Base-by-base conservation (phyloP, 2,888 invertebrate genomes). In the Dynastes hyllus region DNA sequence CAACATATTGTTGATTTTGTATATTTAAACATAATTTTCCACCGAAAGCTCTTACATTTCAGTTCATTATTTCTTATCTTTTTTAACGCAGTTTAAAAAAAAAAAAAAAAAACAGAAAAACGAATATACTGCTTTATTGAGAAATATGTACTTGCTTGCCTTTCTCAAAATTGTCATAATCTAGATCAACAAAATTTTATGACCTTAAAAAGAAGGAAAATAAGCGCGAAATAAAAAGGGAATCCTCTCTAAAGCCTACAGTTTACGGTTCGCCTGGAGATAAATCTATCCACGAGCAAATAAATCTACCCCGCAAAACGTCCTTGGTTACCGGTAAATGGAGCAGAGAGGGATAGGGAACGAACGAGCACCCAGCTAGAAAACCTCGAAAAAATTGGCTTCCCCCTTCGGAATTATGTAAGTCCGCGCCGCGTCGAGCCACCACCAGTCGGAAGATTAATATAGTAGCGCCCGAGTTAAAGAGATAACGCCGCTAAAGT, bases 401-500 rank as follows among this genome's bases (percentile, higher is more conserved):
- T 29, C 61, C 61, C 27, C 79, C 81, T 81, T 79, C 80, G 76
- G 79, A 81, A 83, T 83, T 81, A 82, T 80, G 80, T 81, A 81
- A 83, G 81, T 80, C 81, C 78, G 55, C 77, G 81, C 78, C 45
- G 80, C 16, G 78, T 76, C 81, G 80, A 79, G 80, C 81, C 16
- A n/a, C 16, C 13, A n/a, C 53, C 53, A 53, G n/a, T 13, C n/a
- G 80, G 69, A 67, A 81, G 83, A 83, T 84, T 84, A 84, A 84
- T 84, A 84, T 83, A 83, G 81, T 81, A 80, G 81, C 80, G 79
- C 45, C 50, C 67, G 81, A 82, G 82, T 82, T 83, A 83, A 82
- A 80, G 83, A 83, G 83, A 83, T 83, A 83, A 83, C 82, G 82
- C 81, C 80, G 79, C 81, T 80, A 81, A 81, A 81, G 82, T 81